phyloP scores from a whole-genome alignment of 92 coral and sea anemone species.

The Virgularia gustaviana region DNA sequence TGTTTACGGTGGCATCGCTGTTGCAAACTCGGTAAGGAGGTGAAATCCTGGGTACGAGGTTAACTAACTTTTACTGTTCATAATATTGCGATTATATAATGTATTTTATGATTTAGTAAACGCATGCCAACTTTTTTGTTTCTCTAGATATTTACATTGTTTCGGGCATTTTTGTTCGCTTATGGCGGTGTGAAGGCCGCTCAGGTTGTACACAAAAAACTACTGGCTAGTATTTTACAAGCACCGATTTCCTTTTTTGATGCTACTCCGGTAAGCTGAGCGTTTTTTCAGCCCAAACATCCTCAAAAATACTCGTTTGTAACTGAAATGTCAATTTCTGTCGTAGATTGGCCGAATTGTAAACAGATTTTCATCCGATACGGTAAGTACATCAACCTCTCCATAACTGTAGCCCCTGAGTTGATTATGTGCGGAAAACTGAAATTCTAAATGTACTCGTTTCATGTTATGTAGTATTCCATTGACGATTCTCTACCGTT shows the following conservation, averaged over 20 bases:
- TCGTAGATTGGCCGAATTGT: slow-evolving; percentile 87
- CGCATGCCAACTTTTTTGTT: too few species aligned
- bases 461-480: slow-evolving; percentile 63
- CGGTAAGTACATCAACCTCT: slow-evolving; percentile 50
- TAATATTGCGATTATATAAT: too few species aligned
- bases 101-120: too few species aligned
- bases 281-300: too few species aligned
- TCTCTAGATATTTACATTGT: slow-evolving; percentile 78
- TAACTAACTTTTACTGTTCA: too few species aligned
- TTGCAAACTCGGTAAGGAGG: slow-evolving; percentile 70
- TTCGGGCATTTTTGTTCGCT: slow-evolving; percentile 89
- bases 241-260: slow-evolving; percentile 96
- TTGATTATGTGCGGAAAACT: neutral
- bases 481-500: slow-evolving; percentile 96
- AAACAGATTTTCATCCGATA: slow-evolving; percentile 92
- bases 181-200: slow-evolving; percentile 97
- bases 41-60: too few species aligned
- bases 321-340: too few species aligned
- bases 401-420: neutral
- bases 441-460: too few species aligned
- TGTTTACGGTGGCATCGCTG: slow-evolving; percentile 89
- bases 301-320: neutral
- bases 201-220: slow-evolving; percentile 63
- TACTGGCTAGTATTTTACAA: slow-evolving; percentile 72
- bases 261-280: slow-evolving; percentile 92